Percentiles rank a stretch among this genome's conserved stretches.
phyloP scores from a whole-genome alignment of 2,113 vertebrate species.

The Theropithecus gelada region DNA sequence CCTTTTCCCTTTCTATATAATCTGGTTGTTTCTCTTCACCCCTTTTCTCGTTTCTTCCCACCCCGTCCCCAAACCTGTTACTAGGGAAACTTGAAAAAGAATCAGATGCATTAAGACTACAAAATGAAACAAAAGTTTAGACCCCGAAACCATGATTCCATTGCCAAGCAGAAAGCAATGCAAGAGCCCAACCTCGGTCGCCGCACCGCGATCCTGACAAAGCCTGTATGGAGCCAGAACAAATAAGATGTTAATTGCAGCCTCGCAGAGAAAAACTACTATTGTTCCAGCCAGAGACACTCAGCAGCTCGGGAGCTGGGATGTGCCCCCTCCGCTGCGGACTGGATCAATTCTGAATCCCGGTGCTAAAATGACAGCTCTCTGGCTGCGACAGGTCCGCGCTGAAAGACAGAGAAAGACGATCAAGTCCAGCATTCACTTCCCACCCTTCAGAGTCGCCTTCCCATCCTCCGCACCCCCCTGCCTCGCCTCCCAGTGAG shows the following conservation, averaged over 20 bases:
- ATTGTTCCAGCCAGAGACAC: constrained; percentile 74
- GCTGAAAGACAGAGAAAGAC: neutral
- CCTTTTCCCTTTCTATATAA: neutral
- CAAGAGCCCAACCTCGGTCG: constrained; percentile 52
- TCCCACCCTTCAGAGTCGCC: neutral
- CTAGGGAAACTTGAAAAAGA: constrained; percentile 66
- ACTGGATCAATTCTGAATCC: constrained; percentile 54
- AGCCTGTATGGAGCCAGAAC: constrained; percentile 63
- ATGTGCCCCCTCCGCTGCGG: constrained; percentile 44
- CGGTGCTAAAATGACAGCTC: constrained; percentile 72
- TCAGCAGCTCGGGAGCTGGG: constrained; percentile 48
- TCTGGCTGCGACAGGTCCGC: constrained; percentile 21
- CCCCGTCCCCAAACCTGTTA: constrained; percentile 48
- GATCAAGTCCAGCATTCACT: constrained; percentile 55
- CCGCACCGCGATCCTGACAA: constrained; percentile 8
- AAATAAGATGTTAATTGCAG: constrained; percentile 79
- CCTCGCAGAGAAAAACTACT: constrained; percentile 75
- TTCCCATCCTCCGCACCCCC: neutral
- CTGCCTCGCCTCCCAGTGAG: constrained; percentile 38
- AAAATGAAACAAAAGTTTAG: constrained; percentile 67
- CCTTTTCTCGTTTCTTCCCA: neutral
- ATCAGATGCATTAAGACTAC: constrained; percentile 26
- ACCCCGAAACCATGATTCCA: constrained; percentile 45
- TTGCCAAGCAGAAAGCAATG: constrained; percentile 48
- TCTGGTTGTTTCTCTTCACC: neutral